phyloP scores from a whole-genome alignment of 2,797 vertebrate species.

The Gallinago stenura region DNA sequence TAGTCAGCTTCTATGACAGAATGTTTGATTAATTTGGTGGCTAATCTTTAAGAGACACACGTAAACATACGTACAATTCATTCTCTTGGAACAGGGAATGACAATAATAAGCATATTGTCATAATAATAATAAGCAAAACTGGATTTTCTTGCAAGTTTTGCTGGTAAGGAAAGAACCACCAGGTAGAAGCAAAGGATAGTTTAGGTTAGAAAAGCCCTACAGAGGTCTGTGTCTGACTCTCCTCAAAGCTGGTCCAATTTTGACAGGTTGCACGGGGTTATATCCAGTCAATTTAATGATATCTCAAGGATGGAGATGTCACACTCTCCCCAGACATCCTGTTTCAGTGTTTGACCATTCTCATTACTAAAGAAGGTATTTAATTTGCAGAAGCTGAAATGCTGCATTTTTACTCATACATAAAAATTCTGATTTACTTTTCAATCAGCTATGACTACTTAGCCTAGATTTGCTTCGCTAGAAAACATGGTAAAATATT shows the following conservation, averaged over 20 bases:
- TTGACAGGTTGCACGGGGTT: neutral
- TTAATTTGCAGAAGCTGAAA: neutral
- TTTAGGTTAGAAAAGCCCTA: neutral
- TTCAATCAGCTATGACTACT: neutral
- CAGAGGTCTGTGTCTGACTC: neutral
- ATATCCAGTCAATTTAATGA: neutral
- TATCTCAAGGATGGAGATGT: neutral
- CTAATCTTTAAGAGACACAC: neutral
- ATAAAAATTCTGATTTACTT: neutral
- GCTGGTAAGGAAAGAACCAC: neutral
- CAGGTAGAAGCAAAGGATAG: neutral
- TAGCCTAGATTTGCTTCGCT: neutral
- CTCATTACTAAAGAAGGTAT: neutral
- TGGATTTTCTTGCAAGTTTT: neutral
- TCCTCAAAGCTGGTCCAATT: neutral
- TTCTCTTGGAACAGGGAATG: neutral
- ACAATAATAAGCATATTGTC: neutral
- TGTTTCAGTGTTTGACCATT: neutral
- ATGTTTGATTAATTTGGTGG: neutral
- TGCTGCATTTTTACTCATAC: neutral
- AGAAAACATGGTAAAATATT: conserved; percentile 38
- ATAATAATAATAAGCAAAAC: neutral
- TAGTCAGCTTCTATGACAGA: neutral
- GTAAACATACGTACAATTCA: neutral
- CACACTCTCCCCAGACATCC: neutral